Conservation (phyloP, 2,888 invertebrate species). For the Thysanoteuthis rhombus region DNA sequence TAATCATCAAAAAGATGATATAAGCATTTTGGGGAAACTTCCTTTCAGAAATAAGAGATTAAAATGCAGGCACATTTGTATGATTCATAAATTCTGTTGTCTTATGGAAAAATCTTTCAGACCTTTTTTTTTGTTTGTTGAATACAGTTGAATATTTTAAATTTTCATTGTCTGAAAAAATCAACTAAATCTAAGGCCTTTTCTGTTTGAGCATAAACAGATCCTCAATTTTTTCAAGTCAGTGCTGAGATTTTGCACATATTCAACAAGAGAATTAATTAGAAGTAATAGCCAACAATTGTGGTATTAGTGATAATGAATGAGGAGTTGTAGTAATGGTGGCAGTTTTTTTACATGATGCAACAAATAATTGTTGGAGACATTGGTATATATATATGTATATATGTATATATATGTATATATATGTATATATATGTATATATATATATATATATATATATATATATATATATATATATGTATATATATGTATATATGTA, state of each 20-base stretch:
- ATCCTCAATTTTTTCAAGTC: not conserved
- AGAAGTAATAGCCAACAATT: not conserved
- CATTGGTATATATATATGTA: too few species aligned
- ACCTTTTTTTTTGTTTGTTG: not conserved
- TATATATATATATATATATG: not conserved
- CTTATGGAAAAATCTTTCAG: not conserved
- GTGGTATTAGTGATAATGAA: not conserved
- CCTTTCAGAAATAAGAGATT: not conserved
- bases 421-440: not conserved
- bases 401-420: not conserved
- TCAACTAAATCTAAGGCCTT: not conserved
- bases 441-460: not conserved
- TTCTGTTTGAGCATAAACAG: not conserved
- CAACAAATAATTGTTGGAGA: not conserved
- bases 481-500: not conserved
- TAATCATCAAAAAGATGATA: not conserved
- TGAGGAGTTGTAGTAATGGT: not conserved
- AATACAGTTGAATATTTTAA: not conserved
- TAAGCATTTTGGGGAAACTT: not conserved
- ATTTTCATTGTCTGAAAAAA: not conserved
- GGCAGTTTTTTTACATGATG: not conserved
- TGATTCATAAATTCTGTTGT: not conserved
- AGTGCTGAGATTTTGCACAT: not conserved
- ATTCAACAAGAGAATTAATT: not conserved
- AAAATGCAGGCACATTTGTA: not conserved